Evolutionary conservation across 1,140 invertebrate genomes (phyloP), one percentile per base, ranked within the genome.

Genomic region (Mycetomoellerius zeteki): DNA sequence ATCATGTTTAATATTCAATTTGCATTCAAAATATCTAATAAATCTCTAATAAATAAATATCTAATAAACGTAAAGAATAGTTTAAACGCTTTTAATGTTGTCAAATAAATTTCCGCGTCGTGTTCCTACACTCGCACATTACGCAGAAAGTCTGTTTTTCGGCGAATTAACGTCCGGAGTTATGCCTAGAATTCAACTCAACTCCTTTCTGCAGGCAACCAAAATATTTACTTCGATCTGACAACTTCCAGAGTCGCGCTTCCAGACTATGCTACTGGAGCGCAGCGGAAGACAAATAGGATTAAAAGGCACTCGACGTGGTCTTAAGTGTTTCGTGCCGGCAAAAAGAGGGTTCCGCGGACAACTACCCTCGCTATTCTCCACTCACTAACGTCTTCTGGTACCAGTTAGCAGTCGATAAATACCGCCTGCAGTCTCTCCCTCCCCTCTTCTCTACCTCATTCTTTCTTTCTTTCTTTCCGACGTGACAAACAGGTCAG

Each of bases 281-380:
- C 60, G 43, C 78, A 60, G 88, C 87, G 91, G 90, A 87, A 84
- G 80, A 91, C 88, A 92, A 91, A 92, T 85, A 89, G 85, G 90
- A 92, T 93, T 89, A 91, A 91, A 92, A 88, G 73, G 86, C 73
- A 90, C 82, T 91, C 73, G 52, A 52, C 64, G 65, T 33, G 54
- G 73, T 86, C 78, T 88, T 84, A 84, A 85, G 72, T 85, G 73
- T 85, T 85, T 85, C 60, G 71, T 78, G 73, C 37, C 56, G 43
- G 78, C 77, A 86, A 86, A 72, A 72, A 86, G 43, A 5, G 30
- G 43, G 47, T 78, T 72, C 73, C 82, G 73, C 27, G 30, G 58
- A 78, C 82, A 58, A 78, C 71, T 69, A 64, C 10, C 30, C 30
- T 85, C 73, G 47, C 43, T 47, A 33, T 47, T 67, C 73, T 85